Percentiles rank a stretch among this genome's conserved stretches.
Evolutionary conservation across 2,888 invertebrate genomes (phyloP).

Genomic region (Fabriciana adippe): DNA sequence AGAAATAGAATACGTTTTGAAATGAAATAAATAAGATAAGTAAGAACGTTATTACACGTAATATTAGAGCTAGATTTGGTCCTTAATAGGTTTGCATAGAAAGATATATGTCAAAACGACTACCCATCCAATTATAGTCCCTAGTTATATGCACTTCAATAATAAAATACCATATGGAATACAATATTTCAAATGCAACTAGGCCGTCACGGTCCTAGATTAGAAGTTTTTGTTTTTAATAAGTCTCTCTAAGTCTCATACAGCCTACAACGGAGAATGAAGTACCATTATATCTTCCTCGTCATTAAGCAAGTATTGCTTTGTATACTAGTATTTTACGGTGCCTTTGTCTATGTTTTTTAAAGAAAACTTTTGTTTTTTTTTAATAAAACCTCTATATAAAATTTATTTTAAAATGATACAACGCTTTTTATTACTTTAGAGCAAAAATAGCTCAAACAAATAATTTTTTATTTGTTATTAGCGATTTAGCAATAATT

Average conservation of each 20-base stretch:
- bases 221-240: conserved; percentile 23
- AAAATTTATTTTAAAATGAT: no score
- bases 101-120: conserved; percentile 17
- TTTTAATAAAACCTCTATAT: no score
- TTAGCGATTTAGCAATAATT: no score
- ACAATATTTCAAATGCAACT: conserved; percentile 8
- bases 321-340: conserved; percentile 1
- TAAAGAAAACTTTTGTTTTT: background rate
- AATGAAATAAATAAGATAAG: no score
- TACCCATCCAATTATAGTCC: conserved; percentile 19
- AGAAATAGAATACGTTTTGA: no score
- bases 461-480: no score
- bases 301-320: conserved; percentile 14
- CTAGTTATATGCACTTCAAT: conserved; percentile 7
- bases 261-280: conserved; percentile 5
- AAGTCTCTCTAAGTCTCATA: conserved; percentile 9
- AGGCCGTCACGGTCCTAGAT: conserved; percentile 17
- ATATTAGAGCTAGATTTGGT: background rate
- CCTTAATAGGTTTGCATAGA: conserved; percentile 3
- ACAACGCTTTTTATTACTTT: no score
- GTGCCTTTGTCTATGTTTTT: background rate
- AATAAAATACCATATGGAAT: background rate
- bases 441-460: no score
- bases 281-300: conserved; percentile 6
- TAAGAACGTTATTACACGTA: no score